Evolutionary conservation across 2,888 invertebrate species (phyloP).

Genomic region (Pecten maximus): DNA sequence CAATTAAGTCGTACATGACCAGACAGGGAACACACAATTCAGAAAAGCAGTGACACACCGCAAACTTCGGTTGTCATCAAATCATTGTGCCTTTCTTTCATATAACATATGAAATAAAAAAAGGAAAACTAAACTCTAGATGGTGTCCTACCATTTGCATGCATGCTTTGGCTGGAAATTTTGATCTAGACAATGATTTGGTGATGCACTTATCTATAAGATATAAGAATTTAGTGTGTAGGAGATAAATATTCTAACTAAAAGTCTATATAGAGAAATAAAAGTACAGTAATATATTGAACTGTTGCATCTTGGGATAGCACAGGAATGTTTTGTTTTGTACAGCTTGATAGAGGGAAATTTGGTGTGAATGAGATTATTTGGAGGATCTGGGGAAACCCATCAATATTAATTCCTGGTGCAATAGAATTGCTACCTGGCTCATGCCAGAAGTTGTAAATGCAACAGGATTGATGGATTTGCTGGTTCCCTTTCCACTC

Average conservation of each 20-base stretch:
- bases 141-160: no score
- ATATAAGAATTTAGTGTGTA: no score
- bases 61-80: no score
- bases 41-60: background rate
- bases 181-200: no score
- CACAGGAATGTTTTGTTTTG: background rate
- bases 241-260: no score
- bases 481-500: background rate
- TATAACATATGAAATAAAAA: no score
- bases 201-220: no score
- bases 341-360: background rate
- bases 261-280: no score
- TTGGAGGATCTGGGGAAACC: background rate
- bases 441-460: background rate
- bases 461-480: background rate
- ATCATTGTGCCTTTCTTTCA: no score
- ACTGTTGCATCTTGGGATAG: background rate
- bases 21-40: background rate
- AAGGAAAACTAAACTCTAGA: no score
- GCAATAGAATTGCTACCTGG: constrained; percentile 12
- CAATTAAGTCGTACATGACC: background rate
- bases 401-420: background rate
- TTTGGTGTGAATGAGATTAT: background rate
- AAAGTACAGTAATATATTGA: no score
- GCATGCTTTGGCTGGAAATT: no score